These are phyloP conservation scores for Euthynnus affinis DNA, from an alignment of 2,797 vertebrate species.

Conservation along the genomic window DNA sequence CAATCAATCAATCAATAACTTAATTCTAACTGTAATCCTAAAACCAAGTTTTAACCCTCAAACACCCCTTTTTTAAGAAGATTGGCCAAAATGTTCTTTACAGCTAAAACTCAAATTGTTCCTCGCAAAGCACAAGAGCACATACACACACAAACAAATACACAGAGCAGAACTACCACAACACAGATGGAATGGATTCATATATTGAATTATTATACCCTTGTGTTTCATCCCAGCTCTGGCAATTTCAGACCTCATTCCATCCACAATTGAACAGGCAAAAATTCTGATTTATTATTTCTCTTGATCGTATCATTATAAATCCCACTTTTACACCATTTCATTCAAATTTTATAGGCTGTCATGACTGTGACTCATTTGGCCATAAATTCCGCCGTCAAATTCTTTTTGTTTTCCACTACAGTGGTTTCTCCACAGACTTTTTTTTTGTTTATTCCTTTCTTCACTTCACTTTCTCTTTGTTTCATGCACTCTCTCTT, in stretches of 20 bases:
- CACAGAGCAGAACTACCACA: conserved; percentile 6
- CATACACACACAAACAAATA: conserved; percentile 27
- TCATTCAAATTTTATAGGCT: conserved; percentile 63
- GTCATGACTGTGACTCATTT: conserved; percentile 61
- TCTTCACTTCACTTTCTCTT: neutral
- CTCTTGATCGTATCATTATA: conserved; percentile 62
- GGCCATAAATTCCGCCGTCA: conserved; percentile 51
- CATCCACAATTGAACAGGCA: conserved; percentile 51
- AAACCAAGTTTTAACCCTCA: neutral
- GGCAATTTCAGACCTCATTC: conserved; percentile 64
- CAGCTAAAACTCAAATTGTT: too few species aligned
- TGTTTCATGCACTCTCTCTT: neutral
- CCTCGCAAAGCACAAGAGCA: neutral
- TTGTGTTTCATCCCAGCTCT: conserved; percentile 58
- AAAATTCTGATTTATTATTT: conserved; percentile 63
- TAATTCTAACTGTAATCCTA: neutral
- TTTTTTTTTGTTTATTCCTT: conserved; percentile 31
- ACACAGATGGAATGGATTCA: conserved; percentile 54
- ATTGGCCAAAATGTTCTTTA: neutral
- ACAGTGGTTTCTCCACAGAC: conserved; percentile 19
- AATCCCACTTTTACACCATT: conserved; percentile 64
- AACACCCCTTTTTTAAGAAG: neutral
- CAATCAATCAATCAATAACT: too few species aligned
- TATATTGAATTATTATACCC: conserved; percentile 58
- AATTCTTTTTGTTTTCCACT: conserved; percentile 51